phyloP scores from a whole-genome alignment of 2,113 vertebrate species.

The Macrotis lagotis region DNA sequence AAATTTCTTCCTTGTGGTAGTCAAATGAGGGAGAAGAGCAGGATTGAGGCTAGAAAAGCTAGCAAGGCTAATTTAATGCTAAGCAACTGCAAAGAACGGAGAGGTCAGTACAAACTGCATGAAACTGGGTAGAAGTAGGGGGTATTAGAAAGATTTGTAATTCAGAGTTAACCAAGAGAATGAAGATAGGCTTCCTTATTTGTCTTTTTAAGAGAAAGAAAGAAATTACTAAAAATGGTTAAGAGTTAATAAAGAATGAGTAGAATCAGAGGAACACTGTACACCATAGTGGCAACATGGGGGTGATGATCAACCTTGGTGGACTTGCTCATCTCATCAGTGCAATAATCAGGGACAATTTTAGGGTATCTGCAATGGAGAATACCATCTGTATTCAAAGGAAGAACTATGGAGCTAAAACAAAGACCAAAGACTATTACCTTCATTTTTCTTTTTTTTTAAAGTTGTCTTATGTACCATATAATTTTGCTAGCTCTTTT shows the following conservation, averaged over 20 bases:
- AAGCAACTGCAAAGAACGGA: neutral
- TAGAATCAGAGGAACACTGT: too few relatives aligned
- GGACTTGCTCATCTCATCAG: too few relatives aligned
- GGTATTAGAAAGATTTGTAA: neutral
- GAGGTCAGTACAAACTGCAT: neutral
- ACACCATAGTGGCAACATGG: too few relatives aligned
- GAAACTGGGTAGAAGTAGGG: neutral
- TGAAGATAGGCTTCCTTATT: neutral
- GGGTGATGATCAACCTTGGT: too few relatives aligned
- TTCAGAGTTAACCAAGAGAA: neutral
- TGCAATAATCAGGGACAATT: too few relatives aligned
- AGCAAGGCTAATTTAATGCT: neutral
- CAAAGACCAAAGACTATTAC: too few relatives aligned
- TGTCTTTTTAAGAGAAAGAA: neutral
- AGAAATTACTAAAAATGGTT: neutral
- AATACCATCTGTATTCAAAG: too few relatives aligned
- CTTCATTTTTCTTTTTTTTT: too few relatives aligned
- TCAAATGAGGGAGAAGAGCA: neutral
- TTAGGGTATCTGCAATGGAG: too few relatives aligned
- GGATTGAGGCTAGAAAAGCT: neutral
- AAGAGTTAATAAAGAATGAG: neutral
- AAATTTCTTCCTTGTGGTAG: neutral
- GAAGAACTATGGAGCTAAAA: too few relatives aligned
- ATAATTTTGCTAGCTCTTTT: too few relatives aligned
- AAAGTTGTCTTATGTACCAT: too few relatives aligned